Percentiles rank a stretch among this genome's conserved stretches.
These are phyloP conservation scores for Acropora yongei DNA, from an alignment of 64 coral and sea anemone genomes.

Conservation along the genomic window DNA sequence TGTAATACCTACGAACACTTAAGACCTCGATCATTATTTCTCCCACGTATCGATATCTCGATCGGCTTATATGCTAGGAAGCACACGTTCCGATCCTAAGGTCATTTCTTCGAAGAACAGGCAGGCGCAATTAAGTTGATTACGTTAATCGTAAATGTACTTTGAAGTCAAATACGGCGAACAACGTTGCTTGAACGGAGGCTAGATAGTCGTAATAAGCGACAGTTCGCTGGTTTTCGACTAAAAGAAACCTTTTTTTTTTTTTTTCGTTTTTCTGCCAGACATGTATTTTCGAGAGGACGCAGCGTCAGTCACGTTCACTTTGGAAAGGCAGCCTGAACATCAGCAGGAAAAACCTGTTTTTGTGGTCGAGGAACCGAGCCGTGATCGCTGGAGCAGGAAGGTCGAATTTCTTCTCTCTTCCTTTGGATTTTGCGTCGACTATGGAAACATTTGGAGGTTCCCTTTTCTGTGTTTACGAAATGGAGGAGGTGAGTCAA, in stretches of 20 bases:
- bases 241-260: neutral
- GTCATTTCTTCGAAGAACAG: neutral
- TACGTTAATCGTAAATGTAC: neutral
- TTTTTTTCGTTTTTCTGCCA: neutral
- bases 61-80: neutral
- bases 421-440: slow-evolving; percentile 76
- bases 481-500: slow-evolving; percentile 67
- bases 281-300: neutral
- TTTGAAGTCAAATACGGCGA: too few relatives aligned
- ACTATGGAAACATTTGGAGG: slow-evolving; percentile 83
- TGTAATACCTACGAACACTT: too few relatives aligned
- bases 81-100: neutral
- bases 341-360: slow-evolving; percentile 1
- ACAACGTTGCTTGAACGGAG: too few relatives aligned
- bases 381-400: slow-evolving; percentile 69
- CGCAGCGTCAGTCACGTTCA: neutral
- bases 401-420: slow-evolving; percentile 79
- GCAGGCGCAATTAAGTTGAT: neutral
- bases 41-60: neutral
- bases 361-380: neutral
- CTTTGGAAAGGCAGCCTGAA: slow-evolving; percentile 24
- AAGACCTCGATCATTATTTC: neutral
- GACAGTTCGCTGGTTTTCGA: neutral
- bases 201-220: too few relatives aligned
- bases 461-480: slow-evolving; percentile 79